A percentile compares a stretch with the other conserved stretches of the same genome.
phyloP scores from a whole-genome alignment of 2,888 invertebrate genomes.

The Hypercompe scribonia region DNA sequence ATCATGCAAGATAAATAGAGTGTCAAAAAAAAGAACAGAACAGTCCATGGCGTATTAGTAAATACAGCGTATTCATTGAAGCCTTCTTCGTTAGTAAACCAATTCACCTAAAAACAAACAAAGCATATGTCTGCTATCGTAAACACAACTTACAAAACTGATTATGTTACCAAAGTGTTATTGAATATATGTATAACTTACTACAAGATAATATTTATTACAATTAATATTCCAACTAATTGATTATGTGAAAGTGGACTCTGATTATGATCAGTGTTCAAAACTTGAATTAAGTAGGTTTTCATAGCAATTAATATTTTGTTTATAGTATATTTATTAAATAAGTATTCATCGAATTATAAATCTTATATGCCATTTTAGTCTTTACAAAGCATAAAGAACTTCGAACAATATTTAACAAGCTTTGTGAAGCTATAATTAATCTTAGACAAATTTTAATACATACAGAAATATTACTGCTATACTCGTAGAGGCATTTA shows the following conservation, averaged over 20 bases:
- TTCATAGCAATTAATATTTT: too few species aligned
- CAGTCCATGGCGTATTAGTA: slow-evolving; percentile 88
- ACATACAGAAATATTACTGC: background rate
- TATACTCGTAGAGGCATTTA: too few species aligned
- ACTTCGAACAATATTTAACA: background rate
- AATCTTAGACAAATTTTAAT: background rate
- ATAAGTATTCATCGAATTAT: background rate
- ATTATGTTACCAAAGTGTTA: background rate
- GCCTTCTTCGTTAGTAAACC: slow-evolving; percentile 81
- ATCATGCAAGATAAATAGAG: slow-evolving; percentile 90
- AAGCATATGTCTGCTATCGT: background rate
- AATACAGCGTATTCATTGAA: slow-evolving; percentile 88
- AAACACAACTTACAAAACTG: background rate
- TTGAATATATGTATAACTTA: too few species aligned
- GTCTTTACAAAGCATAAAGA: background rate
- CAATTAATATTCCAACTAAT: too few species aligned
- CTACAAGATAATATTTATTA: background rate
- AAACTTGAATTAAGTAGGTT: too few species aligned
- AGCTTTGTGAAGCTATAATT: background rate
- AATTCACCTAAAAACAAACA: slow-evolving; percentile 77
- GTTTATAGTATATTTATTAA: background rate
- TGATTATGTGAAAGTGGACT: too few species aligned
- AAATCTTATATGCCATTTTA: background rate
- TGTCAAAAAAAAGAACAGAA: slow-evolving; percentile 90
- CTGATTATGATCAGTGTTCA: background rate